Percentiles rank a stretch among this genome's conserved stretches.
Evolutionary conservation across 2,113 vertebrate genomes (phyloP).

Genomic region (Steatornis caripensis): DNA sequence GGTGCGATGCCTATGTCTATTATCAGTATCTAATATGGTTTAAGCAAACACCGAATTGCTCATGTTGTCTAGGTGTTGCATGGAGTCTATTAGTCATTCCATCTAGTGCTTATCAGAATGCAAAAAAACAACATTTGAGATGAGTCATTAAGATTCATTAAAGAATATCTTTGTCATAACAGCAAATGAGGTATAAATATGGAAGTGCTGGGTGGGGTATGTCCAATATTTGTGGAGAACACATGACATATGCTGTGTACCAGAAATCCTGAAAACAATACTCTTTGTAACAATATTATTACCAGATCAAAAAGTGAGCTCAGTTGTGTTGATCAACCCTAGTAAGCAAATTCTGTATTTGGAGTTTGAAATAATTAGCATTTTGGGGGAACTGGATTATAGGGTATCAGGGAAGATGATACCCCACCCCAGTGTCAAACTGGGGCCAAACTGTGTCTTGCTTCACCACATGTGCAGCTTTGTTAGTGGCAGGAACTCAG

Average conservation of each 20-base stretch:
- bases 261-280: background rate
- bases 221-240: conserved; percentile 13
- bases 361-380: background rate
- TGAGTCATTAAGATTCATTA: conserved; percentile 55
- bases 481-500: background rate
- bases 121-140: conserved; percentile 26
- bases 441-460: background rate
- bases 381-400: background rate
- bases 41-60: conserved; percentile 28
- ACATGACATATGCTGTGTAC: background rate
- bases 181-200: conserved; percentile 11
- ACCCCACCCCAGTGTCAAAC: background rate
- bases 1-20: conserved; percentile 13
- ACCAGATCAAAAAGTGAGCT: background rate
- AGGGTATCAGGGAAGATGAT: background rate
- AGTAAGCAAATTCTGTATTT: background rate
- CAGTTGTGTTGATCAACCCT: background rate
- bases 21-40: conserved; percentile 40
- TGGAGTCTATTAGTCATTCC: conserved; percentile 33
- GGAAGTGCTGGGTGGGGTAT: background rate
- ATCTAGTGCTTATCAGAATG: conserved; percentile 32
- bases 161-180: conserved; percentile 16
- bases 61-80: conserved; percentile 56
- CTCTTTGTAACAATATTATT: background rate
- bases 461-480: background rate